Evolutionary conservation across 2,888 invertebrate genomes (phyloP).

Genomic region (Matsumyia berberina): DNA sequence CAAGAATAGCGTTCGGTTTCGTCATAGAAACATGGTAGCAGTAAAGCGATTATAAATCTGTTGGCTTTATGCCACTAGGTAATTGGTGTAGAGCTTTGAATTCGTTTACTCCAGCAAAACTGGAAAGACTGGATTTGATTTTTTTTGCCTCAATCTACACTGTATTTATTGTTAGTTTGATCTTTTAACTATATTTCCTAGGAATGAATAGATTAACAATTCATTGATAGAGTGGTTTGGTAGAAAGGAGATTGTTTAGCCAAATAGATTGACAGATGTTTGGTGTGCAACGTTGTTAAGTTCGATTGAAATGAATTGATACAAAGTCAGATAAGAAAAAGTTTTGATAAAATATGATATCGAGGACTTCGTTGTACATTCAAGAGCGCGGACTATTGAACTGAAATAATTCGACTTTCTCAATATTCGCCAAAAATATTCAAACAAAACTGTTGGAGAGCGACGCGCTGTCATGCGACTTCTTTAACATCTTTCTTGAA

Average conservation of each 20-base stretch:
- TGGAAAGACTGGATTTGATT: conserved; percentile 54
- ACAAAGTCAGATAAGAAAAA: too few relatives aligned
- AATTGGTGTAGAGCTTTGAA: conserved; percentile 13
- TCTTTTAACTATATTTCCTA: conserved; percentile 44
- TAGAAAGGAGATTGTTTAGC: conserved; percentile 2
- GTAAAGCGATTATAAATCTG: conserved; percentile 21
- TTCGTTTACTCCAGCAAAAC: conserved; percentile 45
- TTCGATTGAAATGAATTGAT: too few relatives aligned
- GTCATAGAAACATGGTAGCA: conserved; percentile 25
- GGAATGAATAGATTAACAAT: conserved; percentile 46
- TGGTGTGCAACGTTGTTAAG: background rate
- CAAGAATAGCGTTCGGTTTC: background rate
- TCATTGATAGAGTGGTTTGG: conserved; percentile 27
- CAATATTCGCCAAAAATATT: too few relatives aligned
- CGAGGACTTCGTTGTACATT: too few relatives aligned
- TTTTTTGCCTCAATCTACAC: conserved; percentile 18
- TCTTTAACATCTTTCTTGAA: too few relatives aligned
- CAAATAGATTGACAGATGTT: conserved; percentile 1
- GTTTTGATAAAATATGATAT: too few relatives aligned
- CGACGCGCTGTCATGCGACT: too few relatives aligned
- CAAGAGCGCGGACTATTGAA: too few relatives aligned
- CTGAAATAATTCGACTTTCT: too few relatives aligned
- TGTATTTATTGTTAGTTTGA: conserved; percentile 45
- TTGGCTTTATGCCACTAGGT: conserved; percentile 39
- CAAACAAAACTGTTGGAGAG: too few relatives aligned